Evolutionary conservation across 1,140 invertebrate species (phyloP).

Genomic region (Cherax destructor): DNA sequence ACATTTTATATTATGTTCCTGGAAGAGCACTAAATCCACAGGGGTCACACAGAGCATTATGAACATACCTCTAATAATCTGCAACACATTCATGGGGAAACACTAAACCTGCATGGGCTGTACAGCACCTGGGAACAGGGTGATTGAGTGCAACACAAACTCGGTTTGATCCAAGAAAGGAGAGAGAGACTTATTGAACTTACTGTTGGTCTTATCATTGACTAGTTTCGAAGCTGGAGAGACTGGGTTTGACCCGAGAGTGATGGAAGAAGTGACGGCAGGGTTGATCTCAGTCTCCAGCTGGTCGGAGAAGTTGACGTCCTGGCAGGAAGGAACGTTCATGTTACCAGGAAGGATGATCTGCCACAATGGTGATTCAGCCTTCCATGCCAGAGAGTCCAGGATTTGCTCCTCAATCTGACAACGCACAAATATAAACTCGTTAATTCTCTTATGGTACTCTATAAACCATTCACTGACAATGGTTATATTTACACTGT

Average conservation of each 20-base stretch:
- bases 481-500: too few species aligned
- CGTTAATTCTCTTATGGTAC: neutral
- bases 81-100: too few species aligned
- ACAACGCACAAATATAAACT: constrained; percentile 40
- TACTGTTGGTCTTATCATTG: constrained; percentile 59
- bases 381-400: constrained; percentile 94
- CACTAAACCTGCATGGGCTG: too few species aligned
- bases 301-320: constrained; percentile 80
- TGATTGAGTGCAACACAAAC: too few species aligned
- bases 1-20: too few species aligned
- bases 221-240: constrained; percentile 59
- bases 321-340: constrained; percentile 82
- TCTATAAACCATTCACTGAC: too few species aligned
- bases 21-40: too few species aligned
- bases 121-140: too few species aligned
- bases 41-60: too few species aligned
- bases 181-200: neutral
- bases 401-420: constrained; percentile 96
- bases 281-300: constrained; percentile 72
- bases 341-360: constrained; percentile 79
- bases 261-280: constrained; percentile 33
- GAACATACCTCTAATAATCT: too few species aligned
- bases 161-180: too few species aligned
- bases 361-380: constrained; percentile 91
- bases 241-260: constrained; percentile 19